These are phyloP conservation scores for Bungarus multicinctus DNA, from an alignment of 2,113 vertebrate species.

Conservation along the genomic window DNA sequence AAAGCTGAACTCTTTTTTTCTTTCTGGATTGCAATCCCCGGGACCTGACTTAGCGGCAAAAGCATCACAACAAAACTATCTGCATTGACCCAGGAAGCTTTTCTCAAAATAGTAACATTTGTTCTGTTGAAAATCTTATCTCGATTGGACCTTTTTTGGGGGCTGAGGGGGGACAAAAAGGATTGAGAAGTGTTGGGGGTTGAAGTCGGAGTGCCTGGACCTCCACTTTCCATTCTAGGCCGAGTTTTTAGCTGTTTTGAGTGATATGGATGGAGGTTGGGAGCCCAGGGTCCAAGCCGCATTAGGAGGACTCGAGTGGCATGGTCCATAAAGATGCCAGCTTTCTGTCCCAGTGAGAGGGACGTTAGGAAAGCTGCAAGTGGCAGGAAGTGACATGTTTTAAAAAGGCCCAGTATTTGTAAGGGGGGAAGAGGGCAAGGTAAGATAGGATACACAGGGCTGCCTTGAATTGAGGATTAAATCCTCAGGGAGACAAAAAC, in stretches of 20 bases:
- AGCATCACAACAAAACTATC: not conserved
- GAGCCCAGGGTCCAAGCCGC: not conserved
- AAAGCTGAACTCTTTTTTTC: not conserved
- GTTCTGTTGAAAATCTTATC: not conserved
- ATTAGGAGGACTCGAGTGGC: not conserved
- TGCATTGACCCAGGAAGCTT: not conserved
- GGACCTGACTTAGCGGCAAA: no score
- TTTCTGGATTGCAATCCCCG: not conserved
- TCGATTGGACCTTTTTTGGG: not conserved
- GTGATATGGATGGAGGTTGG: not conserved
- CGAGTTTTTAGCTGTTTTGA: not conserved
- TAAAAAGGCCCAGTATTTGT: not conserved
- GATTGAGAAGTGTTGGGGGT: not conserved
- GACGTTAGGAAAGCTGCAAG: not conserved
- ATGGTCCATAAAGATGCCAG: not conserved
- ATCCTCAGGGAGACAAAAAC: not conserved
- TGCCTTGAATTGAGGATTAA: not conserved
- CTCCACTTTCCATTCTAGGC: not conserved
- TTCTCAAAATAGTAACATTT: not conserved
- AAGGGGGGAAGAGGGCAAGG: not conserved
- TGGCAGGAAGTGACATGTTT: rapidly evolving
- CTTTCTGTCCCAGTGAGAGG: not conserved
- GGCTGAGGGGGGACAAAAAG: not conserved
- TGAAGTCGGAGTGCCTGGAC: no score
- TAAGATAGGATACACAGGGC: not conserved